Conservation (phyloP, 2,113 vertebrate species). For the Ibidorhyncha struthersii region DNA sequence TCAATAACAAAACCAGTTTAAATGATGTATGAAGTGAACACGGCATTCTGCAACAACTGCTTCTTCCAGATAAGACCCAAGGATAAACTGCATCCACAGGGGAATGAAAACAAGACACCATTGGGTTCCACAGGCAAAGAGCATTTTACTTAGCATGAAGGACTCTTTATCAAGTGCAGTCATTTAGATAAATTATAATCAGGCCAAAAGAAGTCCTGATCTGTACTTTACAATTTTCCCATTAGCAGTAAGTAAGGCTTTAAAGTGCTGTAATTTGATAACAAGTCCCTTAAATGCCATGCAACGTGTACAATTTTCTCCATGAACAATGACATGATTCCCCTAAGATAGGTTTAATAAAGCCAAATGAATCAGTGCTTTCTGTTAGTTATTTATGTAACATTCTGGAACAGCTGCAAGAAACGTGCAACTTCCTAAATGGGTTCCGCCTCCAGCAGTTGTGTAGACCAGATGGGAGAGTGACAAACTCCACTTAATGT, state of each 20-base stretch:
- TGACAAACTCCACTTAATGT: slow-evolving; percentile 73
- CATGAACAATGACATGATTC: slow-evolving; percentile 59
- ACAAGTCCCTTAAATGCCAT: slow-evolving; percentile 55
- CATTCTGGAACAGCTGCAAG: slow-evolving; percentile 60
- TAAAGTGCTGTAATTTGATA: slow-evolving; percentile 56
- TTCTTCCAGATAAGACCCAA: slow-evolving; percentile 68
- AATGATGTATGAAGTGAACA: slow-evolving; percentile 63
- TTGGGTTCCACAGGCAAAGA: slow-evolving; percentile 18
- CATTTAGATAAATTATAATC: slow-evolving; percentile 64
- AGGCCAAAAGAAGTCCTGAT: slow-evolving; percentile 45
- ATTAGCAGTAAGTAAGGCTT: slow-evolving; percentile 43
- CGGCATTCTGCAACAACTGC: slow-evolving; percentile 55
- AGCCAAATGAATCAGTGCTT: slow-evolving; percentile 57
- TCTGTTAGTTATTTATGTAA: slow-evolving; percentile 70
- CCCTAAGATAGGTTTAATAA: slow-evolving; percentile 68
- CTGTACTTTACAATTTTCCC: slow-evolving; percentile 54
- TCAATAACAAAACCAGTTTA: slow-evolving; percentile 70
- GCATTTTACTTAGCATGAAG: slow-evolving; percentile 38
- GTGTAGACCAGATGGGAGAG: slow-evolving; percentile 73
- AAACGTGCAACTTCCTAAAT: slow-evolving; percentile 56
- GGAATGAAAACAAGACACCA: slow-evolving; percentile 48
- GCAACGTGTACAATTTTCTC: slow-evolving; percentile 29
- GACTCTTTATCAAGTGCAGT: slow-evolving; percentile 51
- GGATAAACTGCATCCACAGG: slow-evolving; percentile 51
- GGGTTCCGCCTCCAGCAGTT: slow-evolving; percentile 73